These are phyloP conservation scores for Prostheceraeus crozeri DNA, from an alignment of 2,888 invertebrate genomes.

Conservation along the genomic window DNA sequence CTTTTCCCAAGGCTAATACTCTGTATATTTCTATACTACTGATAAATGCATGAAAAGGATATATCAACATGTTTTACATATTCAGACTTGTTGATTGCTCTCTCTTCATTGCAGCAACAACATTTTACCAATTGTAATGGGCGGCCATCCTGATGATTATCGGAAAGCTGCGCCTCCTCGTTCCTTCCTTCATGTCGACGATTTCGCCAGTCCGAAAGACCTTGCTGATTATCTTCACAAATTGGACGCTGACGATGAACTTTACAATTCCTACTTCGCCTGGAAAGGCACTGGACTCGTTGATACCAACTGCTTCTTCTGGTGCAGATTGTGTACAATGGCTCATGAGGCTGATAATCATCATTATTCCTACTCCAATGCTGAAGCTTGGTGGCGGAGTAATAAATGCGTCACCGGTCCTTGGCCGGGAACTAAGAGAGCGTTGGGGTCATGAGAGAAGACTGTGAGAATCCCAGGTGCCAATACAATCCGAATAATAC, in stretches of 20 bases:
- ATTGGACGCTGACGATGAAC: slow-evolving; percentile 74
- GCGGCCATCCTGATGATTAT: slow-evolving; percentile 83
- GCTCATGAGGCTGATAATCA: slow-evolving; percentile 44
- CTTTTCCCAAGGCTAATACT: too few relatives aligned
- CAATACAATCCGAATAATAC: too few relatives aligned
- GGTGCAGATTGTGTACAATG: slow-evolving; percentile 75
- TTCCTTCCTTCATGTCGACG: slow-evolving; percentile 89
- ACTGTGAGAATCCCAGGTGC: too few relatives aligned
- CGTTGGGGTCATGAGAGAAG: too few relatives aligned
- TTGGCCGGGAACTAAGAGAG: too few relatives aligned
- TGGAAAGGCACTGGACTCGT: slow-evolving; percentile 92
- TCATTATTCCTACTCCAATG: too few relatives aligned
- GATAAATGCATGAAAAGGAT: too few relatives aligned
- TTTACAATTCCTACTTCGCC: slow-evolving; percentile 86
- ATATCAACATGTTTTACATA: too few relatives aligned
- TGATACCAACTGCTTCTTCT: slow-evolving; percentile 80
- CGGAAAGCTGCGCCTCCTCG: slow-evolving; percentile 76
- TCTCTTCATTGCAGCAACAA: slow-evolving; percentile 64
- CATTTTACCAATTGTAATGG: slow-evolving; percentile 88
- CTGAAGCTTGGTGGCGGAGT: too few relatives aligned
- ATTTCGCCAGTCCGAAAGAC: slow-evolving; percentile 77
- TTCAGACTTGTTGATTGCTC: too few relatives aligned
- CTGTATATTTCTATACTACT: too few relatives aligned
- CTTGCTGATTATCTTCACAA: slow-evolving; percentile 76
- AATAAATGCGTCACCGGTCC: too few relatives aligned